A percentile compares a stretch with the other conserved stretches of the same genome.
These are phyloP conservation scores for Colletes collaris DNA, from an alignment of 2,888 invertebrate species.

Conservation along the genomic window DNA sequence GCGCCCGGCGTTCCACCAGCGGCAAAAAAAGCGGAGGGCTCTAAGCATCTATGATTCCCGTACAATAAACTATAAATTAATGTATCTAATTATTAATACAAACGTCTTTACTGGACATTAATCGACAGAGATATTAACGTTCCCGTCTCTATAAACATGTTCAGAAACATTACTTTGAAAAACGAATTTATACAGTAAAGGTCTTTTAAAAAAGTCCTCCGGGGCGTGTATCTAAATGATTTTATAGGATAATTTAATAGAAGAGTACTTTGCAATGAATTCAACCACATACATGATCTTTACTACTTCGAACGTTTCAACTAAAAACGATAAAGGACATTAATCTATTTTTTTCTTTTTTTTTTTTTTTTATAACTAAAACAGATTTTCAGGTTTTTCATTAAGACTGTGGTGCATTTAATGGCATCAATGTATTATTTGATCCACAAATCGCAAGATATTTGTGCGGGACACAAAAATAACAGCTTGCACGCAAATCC, in stretches of 20 bases:
- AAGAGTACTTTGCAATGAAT: slow-evolving; percentile 21
- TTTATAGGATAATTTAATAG: not conserved
- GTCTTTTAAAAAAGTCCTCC: not conserved
- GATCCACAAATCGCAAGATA: slow-evolving; percentile 21
- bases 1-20: slow-evolving; percentile 73
- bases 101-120: slow-evolving; percentile 54
- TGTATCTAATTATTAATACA: slow-evolving; percentile 60
- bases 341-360: too few relatives aligned
- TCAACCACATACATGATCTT: slow-evolving; percentile 11
- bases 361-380: slow-evolving; percentile 31
- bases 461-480: slow-evolving; percentile 55
- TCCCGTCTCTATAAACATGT: slow-evolving; percentile 32
- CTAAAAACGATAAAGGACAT: slow-evolving; percentile 13
- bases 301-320: slow-evolving; percentile 22
- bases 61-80: slow-evolving; percentile 67
- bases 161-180: slow-evolving; percentile 40
- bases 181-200: slow-evolving; percentile 19
- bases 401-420: slow-evolving; percentile 72
- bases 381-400: slow-evolving; percentile 32
- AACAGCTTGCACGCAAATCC: slow-evolving; percentile 36
- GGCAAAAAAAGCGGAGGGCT: slow-evolving; percentile 79
- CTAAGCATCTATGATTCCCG: slow-evolving; percentile 78
- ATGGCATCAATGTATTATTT: slow-evolving; percentile 62
- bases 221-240: not conserved
- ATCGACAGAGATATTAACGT: slow-evolving; percentile 22